Conservation (phyloP, 1,140 invertebrate species). For the Brachionus rubens region DNA sequence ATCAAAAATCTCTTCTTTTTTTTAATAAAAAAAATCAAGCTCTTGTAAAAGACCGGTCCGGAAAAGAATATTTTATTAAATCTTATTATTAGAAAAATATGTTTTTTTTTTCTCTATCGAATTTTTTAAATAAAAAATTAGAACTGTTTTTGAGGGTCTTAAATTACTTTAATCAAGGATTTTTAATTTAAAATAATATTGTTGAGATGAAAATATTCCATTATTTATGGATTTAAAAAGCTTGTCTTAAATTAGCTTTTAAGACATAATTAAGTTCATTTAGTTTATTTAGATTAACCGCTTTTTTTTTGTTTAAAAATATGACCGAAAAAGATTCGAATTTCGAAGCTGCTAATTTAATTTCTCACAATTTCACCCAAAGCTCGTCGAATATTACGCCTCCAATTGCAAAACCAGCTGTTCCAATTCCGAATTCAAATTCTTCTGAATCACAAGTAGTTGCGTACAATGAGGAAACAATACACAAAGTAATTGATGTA, state of each 20-base stretch:
- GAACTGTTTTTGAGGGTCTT: not conserved
- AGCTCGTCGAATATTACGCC: not conserved
- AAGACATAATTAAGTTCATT: not conserved
- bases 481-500: conserved; percentile 38
- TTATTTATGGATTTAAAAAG: no score
- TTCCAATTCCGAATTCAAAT: not conserved
- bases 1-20: no score
- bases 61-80: no score
- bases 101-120: not conserved
- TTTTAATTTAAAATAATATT: no score
- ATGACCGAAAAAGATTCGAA: conserved; percentile 15
- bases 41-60: no score
- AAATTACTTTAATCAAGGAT: not conserved
- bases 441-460: not conserved
- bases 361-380: conserved; percentile 15
- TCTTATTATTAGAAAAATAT: no score
- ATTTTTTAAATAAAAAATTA: not conserved
- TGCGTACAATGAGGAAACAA: conserved; percentile 34
- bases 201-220: no score
- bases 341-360: not conserved
- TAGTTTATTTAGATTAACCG: not conserved
- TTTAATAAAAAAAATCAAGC: no score
- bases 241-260: not conserved
- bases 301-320: not conserved
- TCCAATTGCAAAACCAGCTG: not conserved